Conservation (phyloP, 2,797 vertebrate genomes). For the Typhlichthys subterraneus region DNA sequence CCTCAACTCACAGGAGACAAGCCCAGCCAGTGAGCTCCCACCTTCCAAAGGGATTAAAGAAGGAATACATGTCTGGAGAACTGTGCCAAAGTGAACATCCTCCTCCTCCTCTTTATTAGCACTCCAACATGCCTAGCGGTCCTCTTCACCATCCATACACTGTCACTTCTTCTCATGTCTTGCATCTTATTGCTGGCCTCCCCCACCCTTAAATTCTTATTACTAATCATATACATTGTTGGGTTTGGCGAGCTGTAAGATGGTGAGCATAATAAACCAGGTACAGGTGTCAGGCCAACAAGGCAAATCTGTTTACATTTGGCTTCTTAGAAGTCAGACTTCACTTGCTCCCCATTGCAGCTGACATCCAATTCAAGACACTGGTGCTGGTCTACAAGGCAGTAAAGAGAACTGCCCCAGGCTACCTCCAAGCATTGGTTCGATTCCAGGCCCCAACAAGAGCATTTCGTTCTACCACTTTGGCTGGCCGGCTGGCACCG, state of each 20-base stretch:
- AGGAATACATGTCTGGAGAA: slow-evolving; percentile 54
- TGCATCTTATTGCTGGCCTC: slow-evolving; percentile 54
- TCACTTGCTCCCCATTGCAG: no score
- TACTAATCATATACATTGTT: slow-evolving; percentile 7
- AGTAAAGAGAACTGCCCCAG: no score
- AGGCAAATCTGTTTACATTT: slow-evolving; percentile 25
- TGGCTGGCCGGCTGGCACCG: no score
- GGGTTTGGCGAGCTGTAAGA: slow-evolving; percentile 17
- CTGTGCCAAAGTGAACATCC: slow-evolving; percentile 53
- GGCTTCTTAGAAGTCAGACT: slow-evolving; percentile 1
- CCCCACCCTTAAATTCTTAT: slow-evolving; percentile 38
- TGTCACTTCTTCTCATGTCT: slow-evolving; percentile 3
- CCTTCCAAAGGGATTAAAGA: slow-evolving; percentile 43
- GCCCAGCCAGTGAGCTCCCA: slow-evolving; percentile 30
- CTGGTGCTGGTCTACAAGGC: no score
- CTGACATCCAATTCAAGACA: no score
- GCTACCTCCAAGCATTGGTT: no score
- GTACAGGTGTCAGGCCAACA: slow-evolving; percentile 7
- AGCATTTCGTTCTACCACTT: no score
- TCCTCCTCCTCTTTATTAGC: slow-evolving; percentile 49
- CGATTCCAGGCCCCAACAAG: no score
- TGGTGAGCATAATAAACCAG: slow-evolving; percentile 21
- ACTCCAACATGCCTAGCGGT: slow-evolving; percentile 37
- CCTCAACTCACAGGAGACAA: slow-evolving; percentile 11
- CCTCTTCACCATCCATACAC: slow-evolving; percentile 16